Conservation (phyloP, 2,888 invertebrate species). For the Anoplius nigerrimus region DNA sequence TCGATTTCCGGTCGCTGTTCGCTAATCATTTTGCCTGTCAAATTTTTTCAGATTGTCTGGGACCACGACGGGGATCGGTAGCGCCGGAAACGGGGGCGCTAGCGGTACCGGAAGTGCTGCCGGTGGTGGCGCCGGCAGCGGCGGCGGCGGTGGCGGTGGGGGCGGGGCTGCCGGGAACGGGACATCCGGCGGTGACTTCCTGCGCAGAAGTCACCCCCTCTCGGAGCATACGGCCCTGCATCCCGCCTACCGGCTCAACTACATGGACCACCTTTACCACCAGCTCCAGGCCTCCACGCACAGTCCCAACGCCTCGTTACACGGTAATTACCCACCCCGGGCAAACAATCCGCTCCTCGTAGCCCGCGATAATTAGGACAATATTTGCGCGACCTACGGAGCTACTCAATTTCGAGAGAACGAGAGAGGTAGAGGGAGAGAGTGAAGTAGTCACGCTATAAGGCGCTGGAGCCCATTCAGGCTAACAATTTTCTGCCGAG, state of each 20-base stretch:
- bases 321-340: slow-evolving; percentile 76
- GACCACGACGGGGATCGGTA: slow-evolving; percentile 67
- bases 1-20: too few relatives aligned
- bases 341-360: slow-evolving; percentile 8
- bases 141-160: slow-evolving; percentile 73
- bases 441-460: not conserved
- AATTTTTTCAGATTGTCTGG: slow-evolving; percentile 66
- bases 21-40: not conserved
- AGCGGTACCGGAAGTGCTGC: slow-evolving; percentile 57
- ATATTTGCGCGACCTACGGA: slow-evolving; percentile 18
- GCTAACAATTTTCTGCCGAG: too few relatives aligned
- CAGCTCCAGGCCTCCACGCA: slow-evolving; percentile 81
- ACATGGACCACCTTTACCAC: slow-evolving; percentile 87
- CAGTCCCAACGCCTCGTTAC: slow-evolving; percentile 82
- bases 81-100: slow-evolving; percentile 61
- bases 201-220: slow-evolving; percentile 79
- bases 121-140: too few relatives aligned
- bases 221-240: slow-evolving; percentile 81
- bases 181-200: slow-evolving; percentile 79
- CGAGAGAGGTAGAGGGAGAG: not conserved
- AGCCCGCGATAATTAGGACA: slow-evolving; percentile 40
- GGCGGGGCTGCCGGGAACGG: slow-evolving; percentile 77
- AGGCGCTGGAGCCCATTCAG: too few relatives aligned
- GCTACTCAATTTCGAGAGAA: not conserved
- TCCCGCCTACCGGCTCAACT: slow-evolving; percentile 84